These are phyloP conservation scores for Pocota personata DNA, from an alignment of 2,888 invertebrate genomes.

Conservation along the genomic window DNA sequence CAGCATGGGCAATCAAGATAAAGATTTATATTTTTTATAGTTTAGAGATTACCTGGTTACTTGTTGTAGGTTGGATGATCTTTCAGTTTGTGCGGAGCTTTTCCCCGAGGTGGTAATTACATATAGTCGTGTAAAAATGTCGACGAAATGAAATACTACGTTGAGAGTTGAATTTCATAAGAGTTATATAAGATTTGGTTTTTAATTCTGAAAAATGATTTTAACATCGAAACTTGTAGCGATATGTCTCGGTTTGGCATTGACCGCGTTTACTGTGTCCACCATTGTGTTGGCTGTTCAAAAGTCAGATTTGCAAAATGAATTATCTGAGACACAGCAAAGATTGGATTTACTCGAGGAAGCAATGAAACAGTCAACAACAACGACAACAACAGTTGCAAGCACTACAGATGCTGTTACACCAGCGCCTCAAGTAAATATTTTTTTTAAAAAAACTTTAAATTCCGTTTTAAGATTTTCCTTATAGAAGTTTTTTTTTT, in stretches of 20 bases:
- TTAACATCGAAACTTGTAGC: slow-evolving; percentile 78
- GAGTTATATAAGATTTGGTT: slow-evolving; percentile 4
- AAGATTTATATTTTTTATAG: background rate
- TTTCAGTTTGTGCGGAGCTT: slow-evolving; percentile 38
- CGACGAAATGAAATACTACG: background rate
- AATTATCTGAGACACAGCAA: slow-evolving; percentile 77
- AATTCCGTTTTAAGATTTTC: background rate
- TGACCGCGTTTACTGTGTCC: slow-evolving; percentile 83
- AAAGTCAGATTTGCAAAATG: slow-evolving; percentile 78
- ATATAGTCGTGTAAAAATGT: background rate
- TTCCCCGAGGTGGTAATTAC: background rate
- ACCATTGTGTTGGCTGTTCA: slow-evolving; percentile 84
- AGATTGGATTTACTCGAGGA: slow-evolving; percentile 78
- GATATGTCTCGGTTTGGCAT: slow-evolving; percentile 78
- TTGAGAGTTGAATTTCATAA: background rate
- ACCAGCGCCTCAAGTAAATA: slow-evolving; percentile 10
- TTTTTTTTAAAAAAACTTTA: background rate
- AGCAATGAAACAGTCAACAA: slow-evolving; percentile 70
- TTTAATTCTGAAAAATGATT: slow-evolving; percentile 76
- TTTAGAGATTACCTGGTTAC: slow-evolving; percentile 13
- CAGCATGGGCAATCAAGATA: slow-evolving; percentile 26
- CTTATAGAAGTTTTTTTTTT: background rate
- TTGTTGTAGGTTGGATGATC: background rate
- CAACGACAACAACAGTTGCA: slow-evolving; percentile 68
- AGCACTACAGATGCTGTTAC: slow-evolving; percentile 52